phyloP scores from a whole-genome alignment of 2,797 vertebrate genomes.

The Anas bahamensis region DNA sequence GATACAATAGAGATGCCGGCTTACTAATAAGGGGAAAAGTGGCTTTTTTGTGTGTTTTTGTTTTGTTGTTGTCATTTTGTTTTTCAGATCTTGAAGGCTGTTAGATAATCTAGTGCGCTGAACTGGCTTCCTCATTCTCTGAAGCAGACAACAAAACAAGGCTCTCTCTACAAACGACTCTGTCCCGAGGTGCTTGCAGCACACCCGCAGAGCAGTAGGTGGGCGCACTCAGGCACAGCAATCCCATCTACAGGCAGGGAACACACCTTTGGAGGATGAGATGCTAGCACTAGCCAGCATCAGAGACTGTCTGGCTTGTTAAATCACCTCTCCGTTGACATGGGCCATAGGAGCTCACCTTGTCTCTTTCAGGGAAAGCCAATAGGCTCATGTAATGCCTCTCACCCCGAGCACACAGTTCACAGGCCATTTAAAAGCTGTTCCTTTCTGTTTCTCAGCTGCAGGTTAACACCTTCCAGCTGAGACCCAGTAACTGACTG shows the following conservation, averaged over 20 bases:
- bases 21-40: neutral
- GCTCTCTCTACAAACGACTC: neutral
- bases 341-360: neutral
- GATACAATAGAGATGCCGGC: neutral
- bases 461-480: slow-evolving; percentile 28
- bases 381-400: neutral
- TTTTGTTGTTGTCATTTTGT: neutral
- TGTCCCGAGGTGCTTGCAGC: fast-evolving
- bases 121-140: neutral
- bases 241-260: neutral
- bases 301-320: neutral
- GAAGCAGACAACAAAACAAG: neutral
- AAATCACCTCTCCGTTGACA: neutral
- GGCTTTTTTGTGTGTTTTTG: neutral
- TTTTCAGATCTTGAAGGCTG: neutral
- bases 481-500: slow-evolving; percentile 34
- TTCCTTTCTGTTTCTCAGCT: slow-evolving; percentile 20
- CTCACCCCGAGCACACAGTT: neutral
- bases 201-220: neutral
- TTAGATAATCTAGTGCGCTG: neutral
- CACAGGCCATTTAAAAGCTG: neutral
- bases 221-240: neutral
- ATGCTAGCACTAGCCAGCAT: neutral
- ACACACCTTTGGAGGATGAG: neutral
- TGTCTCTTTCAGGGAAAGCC: neutral